Percentiles rank a stretch among this genome's conserved stretches.
Conservation (phyloP, 2,888 invertebrate species). For the Cryptosula pallasiana region DNA sequence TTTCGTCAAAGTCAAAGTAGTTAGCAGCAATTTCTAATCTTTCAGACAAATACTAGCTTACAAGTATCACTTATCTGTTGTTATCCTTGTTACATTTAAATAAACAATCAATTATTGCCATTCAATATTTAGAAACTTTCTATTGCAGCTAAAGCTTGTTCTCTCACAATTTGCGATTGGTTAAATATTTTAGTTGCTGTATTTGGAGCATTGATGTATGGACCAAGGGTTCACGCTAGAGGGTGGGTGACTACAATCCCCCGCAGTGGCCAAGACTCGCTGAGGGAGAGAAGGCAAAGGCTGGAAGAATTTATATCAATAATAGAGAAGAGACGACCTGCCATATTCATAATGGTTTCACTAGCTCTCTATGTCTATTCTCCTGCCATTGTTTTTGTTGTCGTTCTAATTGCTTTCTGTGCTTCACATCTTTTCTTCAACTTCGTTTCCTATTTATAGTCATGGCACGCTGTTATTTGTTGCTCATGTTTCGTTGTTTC, state of each 20-base stretch:
- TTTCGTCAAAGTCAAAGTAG: too few species aligned
- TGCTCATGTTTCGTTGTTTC: too few species aligned
- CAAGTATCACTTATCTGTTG: too few species aligned
- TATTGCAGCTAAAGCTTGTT: too few species aligned
- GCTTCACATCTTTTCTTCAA: not conserved
- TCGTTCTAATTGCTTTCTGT: not conserved
- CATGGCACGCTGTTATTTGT: too few species aligned
- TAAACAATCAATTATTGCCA: too few species aligned
- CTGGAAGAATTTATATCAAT: not conserved
- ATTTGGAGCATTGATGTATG: slow-evolving; percentile 7
- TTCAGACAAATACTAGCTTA: too few species aligned
- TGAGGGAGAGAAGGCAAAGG: not conserved
- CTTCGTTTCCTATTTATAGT: not conserved
- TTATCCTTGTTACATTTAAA: too few species aligned
- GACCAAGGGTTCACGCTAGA: slow-evolving; percentile 3
- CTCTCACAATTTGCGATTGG: not conserved
- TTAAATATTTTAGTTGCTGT: not conserved
- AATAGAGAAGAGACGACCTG: not conserved
- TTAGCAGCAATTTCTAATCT: too few species aligned
- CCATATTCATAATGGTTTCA: not conserved
- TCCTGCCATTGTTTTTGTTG: not conserved
- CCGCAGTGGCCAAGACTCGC: not conserved
- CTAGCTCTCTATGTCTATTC: not conserved
- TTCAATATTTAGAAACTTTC: too few species aligned
- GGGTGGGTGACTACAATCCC: not conserved